phyloP scores from a whole-genome alignment of 2,888 invertebrate species.

The Hyposoter didymator region DNA sequence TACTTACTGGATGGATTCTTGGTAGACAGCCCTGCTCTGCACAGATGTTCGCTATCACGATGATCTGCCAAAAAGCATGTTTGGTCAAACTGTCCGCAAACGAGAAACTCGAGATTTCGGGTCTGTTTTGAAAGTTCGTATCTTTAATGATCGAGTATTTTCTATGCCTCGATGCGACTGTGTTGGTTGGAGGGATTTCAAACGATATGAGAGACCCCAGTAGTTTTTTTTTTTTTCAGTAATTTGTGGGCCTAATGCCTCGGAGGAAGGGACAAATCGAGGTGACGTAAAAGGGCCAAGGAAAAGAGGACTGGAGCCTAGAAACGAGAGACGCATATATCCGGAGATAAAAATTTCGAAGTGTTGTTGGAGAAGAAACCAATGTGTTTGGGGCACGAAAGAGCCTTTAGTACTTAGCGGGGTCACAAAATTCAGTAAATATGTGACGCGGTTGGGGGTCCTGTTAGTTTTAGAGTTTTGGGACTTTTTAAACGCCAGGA shows the following conservation, averaged over 20 bases:
- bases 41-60: neutral
- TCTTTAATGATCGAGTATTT: slow-evolving; percentile 4
- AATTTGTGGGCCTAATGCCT: slow-evolving; percentile 32
- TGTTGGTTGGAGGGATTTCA: slow-evolving; percentile 3
- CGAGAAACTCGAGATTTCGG: neutral
- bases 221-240: slow-evolving; percentile 58
- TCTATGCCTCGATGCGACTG: slow-evolving; percentile 3
- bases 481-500: slow-evolving; percentile 6
- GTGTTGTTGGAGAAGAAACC: slow-evolving; percentile 13
- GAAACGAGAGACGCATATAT: slow-evolving; percentile 5
- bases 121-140: neutral
- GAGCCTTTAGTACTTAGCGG: slow-evolving; percentile 7
- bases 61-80: neutral
- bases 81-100: neutral
- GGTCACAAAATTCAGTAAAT: slow-evolving; percentile 45
- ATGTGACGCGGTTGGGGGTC: slow-evolving; percentile 50
- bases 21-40: neutral
- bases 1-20: neutral
- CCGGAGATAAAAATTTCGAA: slow-evolving; percentile 56
- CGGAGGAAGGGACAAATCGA: slow-evolving; percentile 7
- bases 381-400: slow-evolving; percentile 22
- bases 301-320: neutral
- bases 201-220: neutral
- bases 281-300: slow-evolving; percentile 2
- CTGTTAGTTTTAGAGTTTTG: slow-evolving; percentile 61